Evolutionary conservation across 2,113 vertebrate genomes (phyloP).

Genomic region (Paratilapia polleni): DNA sequence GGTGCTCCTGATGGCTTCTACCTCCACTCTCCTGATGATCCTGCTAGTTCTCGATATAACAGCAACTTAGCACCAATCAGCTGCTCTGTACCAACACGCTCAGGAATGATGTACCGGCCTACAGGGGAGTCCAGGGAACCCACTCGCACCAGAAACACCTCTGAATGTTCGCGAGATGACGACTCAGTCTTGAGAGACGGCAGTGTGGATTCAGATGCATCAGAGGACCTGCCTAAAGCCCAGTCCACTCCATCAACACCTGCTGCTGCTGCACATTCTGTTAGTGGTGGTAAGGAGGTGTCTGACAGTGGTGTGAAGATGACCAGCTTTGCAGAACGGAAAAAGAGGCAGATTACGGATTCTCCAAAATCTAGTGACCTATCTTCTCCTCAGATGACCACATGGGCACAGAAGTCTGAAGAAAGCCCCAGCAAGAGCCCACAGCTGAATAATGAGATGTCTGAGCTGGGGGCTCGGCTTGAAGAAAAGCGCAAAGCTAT

Average conservation of each 20-base stretch:
- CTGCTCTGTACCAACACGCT: conserved; percentile 77
- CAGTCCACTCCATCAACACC: conserved; percentile 77
- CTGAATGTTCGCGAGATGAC: conserved; percentile 83
- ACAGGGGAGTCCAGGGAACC: conserved; percentile 54
- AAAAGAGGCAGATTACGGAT: conserved; percentile 83
- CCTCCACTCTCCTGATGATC: conserved; percentile 87
- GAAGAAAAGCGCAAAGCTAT: conserved; percentile 93
- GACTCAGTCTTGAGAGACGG: conserved; percentile 86
- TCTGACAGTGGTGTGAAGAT: conserved; percentile 86
- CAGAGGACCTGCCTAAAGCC: conserved; percentile 82
- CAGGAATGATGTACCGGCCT: conserved; percentile 77
- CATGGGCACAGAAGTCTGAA: conserved; percentile 77
- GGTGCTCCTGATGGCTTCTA: conserved; percentile 92
- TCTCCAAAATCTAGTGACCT: conserved; percentile 64
- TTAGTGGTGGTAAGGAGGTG: conserved; percentile 40
- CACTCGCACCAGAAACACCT: conserved; percentile 71
- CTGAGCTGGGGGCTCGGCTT: conserved; percentile 84
- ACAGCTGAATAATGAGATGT: conserved; percentile 87
- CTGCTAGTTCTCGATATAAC: conserved; percentile 59
- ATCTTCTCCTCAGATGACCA: conserved; percentile 61
- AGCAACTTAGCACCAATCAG: conserved; percentile 62
- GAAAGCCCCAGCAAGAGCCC: conserved; percentile 84
- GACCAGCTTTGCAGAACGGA: conserved; percentile 93
- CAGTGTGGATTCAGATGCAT: conserved; percentile 85
- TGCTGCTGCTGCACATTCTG: conserved; percentile 12